These are phyloP conservation scores for Colostygia pectinataria DNA, from an alignment of 2,888 invertebrate genomes.

Conservation along the genomic window DNA sequence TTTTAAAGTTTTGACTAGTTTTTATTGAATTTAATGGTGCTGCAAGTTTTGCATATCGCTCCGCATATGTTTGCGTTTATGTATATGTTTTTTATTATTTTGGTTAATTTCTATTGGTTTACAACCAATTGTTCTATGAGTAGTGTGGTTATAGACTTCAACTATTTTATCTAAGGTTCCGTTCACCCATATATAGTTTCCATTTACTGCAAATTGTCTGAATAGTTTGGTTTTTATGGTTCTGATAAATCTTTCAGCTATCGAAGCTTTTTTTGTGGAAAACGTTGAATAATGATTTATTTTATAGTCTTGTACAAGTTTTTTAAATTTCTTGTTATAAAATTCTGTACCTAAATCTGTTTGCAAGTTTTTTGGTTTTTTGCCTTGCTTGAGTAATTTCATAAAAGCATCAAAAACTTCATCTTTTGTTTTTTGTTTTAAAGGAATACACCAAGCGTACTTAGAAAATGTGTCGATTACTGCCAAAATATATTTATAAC, in stretches of 20 bases:
- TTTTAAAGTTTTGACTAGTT: not conserved
- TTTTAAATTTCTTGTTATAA: not conserved
- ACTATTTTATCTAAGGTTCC: not conserved
- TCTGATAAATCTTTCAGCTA: slow-evolving; percentile 3
- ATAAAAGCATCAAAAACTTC: not conserved
- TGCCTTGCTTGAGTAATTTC: not conserved
- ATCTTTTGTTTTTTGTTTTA: slow-evolving; percentile 11
- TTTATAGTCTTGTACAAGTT: not conserved
- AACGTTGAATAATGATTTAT: slow-evolving; percentile 5
- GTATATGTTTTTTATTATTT: not conserved
- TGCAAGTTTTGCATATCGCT: not conserved
- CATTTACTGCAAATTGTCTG: not conserved
- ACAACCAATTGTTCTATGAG: slow-evolving; percentile 1
- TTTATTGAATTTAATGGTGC: not conserved
- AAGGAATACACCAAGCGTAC: slow-evolving; percentile 6
- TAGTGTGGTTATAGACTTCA: not conserved
- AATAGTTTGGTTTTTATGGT: not conserved
- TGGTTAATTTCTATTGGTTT: not conserved
- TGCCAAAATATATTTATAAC: slow-evolving; percentile 7
- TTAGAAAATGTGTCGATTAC: slow-evolving; percentile 20
- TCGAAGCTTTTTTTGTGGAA: slow-evolving; percentile 4
- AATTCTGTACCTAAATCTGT: not conserved
- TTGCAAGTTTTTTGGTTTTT: not conserved
- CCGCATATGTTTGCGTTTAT: no score
- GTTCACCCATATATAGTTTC: not conserved